phyloP scores from a whole-genome alignment of 2,888 invertebrate genomes.

The Conomelus anceps region DNA sequence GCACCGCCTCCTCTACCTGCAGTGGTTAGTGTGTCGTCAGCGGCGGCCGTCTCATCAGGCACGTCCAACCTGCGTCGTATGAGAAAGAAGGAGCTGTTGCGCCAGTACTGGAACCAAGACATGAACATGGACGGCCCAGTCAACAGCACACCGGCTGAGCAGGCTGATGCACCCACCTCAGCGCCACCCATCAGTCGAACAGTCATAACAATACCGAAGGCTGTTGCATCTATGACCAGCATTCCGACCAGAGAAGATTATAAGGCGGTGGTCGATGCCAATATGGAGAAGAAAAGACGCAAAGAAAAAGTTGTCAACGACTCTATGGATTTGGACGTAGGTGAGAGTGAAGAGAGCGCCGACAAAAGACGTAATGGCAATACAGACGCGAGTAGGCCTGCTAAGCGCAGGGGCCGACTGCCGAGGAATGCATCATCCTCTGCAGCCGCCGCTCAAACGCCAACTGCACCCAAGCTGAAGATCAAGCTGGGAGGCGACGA shows the following conservation, averaged over 20 bases:
- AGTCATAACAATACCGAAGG: conserved; percentile 78
- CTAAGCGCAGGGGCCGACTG: conserved; percentile 40
- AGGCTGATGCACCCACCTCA: conserved; percentile 50
- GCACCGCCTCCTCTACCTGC: conserved; percentile 49
- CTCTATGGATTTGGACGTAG: conserved; percentile 8
- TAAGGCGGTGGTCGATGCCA: conserved; percentile 57
- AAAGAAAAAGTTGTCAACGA: conserved; percentile 42
- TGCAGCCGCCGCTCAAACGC: conserved; percentile 29
- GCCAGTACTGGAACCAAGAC: conserved; percentile 79
- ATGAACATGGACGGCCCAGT: conserved; percentile 76
- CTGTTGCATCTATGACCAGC: conserved; percentile 80
- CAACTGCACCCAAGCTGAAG: conserved; percentile 59
- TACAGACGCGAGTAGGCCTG: conserved; percentile 22
- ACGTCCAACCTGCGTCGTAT: conserved; percentile 74
- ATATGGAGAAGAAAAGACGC: conserved; percentile 62
- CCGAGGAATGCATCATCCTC: no score
- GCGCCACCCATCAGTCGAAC: conserved; percentile 58
- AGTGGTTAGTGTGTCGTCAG: conserved; percentile 35
- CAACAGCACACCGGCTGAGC: conserved; percentile 46
- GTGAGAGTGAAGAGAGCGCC: conserved; percentile 48
- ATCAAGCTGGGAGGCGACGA: conserved; percentile 57
- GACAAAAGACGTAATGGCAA: conserved; percentile 48
- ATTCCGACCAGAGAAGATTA: conserved; percentile 83
- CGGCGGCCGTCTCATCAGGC: conserved; percentile 41
- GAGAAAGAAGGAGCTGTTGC: conserved; percentile 81